phyloP scores from a whole-genome alignment of 2,888 invertebrate species.

The Ochlodes sylvanus region DNA sequence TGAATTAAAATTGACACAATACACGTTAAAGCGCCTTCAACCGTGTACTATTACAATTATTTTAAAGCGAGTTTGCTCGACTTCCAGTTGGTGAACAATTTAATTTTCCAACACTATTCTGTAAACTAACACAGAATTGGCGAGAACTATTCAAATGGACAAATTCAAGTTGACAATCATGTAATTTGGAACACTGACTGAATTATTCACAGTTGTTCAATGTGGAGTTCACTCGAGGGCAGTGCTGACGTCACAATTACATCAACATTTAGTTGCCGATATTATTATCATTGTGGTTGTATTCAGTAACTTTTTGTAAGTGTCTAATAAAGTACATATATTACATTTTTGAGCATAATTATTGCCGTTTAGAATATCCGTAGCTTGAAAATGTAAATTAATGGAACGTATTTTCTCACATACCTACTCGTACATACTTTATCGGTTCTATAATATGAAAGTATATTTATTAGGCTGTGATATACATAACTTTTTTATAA shows the following conservation, averaged over 20 bases:
- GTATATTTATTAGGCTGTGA: too few species aligned
- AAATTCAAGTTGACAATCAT: constrained; percentile 54
- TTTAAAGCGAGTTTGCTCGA: constrained; percentile 22
- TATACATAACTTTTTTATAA: too few species aligned
- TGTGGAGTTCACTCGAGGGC: constrained; percentile 14
- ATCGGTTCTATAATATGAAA: too few species aligned
- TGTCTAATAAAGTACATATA: too few species aligned
- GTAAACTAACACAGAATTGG: constrained; percentile 45
- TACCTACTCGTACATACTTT: too few species aligned
- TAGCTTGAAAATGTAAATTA: too few species aligned
- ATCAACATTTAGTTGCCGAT: too few species aligned
- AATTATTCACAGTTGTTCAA: constrained; percentile 56
- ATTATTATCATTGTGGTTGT: background rate
- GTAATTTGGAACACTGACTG: constrained; percentile 56
- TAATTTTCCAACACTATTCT: constrained; percentile 46
- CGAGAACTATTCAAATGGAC: constrained; percentile 52
- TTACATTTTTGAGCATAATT: too few species aligned
- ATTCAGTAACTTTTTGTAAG: too few species aligned
- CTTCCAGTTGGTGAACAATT: constrained; percentile 38
- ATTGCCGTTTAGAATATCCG: too few species aligned
- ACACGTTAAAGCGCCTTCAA: constrained; percentile 16
- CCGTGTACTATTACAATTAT: constrained; percentile 29
- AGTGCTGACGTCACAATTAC: constrained; percentile 12
- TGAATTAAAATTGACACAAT: too few species aligned
- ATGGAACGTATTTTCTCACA: too few species aligned